Conservation (phyloP, 2,797 vertebrate genomes). For the Delichon dasypus region DNA sequence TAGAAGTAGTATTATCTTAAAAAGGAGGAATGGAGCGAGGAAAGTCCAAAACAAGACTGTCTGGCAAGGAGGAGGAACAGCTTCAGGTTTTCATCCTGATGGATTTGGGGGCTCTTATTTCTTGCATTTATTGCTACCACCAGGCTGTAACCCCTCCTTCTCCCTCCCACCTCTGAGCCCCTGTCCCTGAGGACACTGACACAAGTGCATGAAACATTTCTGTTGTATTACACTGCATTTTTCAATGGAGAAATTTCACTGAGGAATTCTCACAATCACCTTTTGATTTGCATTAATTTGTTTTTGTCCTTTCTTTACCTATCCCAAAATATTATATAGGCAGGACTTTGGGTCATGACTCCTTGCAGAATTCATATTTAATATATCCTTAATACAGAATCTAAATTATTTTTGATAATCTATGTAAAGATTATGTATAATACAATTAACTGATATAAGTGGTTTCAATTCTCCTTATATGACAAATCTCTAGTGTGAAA, state of each 20-base stretch:
- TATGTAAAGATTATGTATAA: constrained; percentile 82
- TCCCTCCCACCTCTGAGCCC: background rate
- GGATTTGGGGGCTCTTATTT: background rate
- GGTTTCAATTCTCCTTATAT: constrained; percentile 85
- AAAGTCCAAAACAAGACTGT: background rate
- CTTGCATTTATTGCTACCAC: background rate
- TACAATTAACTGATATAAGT: constrained; percentile 86
- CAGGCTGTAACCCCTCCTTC: background rate
- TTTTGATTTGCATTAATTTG: background rate
- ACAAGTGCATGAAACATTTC: background rate
- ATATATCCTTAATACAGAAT: constrained; percentile 76
- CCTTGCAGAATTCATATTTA: constrained; percentile 70
- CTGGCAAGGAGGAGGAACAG: background rate
- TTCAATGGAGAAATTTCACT: background rate
- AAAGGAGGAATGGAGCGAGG: background rate
- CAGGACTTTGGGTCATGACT: constrained; percentile 50
- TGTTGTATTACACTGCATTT: background rate
- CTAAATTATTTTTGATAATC: constrained; percentile 83
- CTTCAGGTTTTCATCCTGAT: background rate
- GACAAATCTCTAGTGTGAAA: constrained; percentile 86
- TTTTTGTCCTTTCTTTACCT: background rate
- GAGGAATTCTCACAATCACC: background rate
- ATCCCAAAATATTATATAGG: constrained; percentile 16
- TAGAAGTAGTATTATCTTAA: background rate
- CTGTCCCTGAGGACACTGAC: background rate